A percentile compares a stretch with the other conserved stretches of the same genome.
phyloP scores from a whole-genome alignment of 1,140 invertebrate genomes.

The Neodiprion pinetum region DNA sequence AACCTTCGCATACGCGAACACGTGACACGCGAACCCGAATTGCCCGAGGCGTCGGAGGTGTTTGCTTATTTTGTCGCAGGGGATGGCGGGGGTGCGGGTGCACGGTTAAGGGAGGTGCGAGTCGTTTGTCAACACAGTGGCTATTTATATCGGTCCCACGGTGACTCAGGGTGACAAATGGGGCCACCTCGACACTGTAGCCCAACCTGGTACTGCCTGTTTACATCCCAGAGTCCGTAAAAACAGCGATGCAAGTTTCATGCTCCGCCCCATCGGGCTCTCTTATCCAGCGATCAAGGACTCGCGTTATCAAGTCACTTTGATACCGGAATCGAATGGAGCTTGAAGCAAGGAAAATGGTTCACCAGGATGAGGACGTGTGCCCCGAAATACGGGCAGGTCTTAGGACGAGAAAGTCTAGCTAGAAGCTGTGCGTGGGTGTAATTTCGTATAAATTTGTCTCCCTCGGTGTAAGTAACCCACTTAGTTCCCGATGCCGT shows the following conservation, averaged over 20 bases:
- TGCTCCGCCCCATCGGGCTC: neutral
- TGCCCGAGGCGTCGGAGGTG: constrained; percentile 20
- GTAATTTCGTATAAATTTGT: constrained; percentile 8
- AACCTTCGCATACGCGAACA: neutral
- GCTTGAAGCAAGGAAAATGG: neutral
- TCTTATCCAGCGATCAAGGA: neutral
- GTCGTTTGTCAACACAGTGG: constrained; percentile 55
- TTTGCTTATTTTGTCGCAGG: constrained; percentile 56
- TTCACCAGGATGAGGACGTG: neutral
- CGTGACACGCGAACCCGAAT: neutral
- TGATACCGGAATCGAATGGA: neutral
- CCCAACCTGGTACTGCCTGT: neutral
- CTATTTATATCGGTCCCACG: constrained; percentile 52
- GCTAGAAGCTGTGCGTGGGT: neutral
- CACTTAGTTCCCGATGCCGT: neutral
- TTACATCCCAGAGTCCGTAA: neutral
- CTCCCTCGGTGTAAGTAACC: constrained; percentile 6
- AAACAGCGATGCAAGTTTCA: neutral
- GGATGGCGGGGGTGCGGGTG: constrained; percentile 22
- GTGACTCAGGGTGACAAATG: neutral
- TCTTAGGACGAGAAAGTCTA: neutral
- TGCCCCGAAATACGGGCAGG: neutral
- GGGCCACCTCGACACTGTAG: neutral
- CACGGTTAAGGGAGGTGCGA: constrained; percentile 20
- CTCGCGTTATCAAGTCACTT: constrained; percentile 2